Evolutionary conservation across 2,113 vertebrate genomes (phyloP), one percentile per base, ranked within the genome.

Genomic region (Chaetorhynchus papuensis): DNA sequence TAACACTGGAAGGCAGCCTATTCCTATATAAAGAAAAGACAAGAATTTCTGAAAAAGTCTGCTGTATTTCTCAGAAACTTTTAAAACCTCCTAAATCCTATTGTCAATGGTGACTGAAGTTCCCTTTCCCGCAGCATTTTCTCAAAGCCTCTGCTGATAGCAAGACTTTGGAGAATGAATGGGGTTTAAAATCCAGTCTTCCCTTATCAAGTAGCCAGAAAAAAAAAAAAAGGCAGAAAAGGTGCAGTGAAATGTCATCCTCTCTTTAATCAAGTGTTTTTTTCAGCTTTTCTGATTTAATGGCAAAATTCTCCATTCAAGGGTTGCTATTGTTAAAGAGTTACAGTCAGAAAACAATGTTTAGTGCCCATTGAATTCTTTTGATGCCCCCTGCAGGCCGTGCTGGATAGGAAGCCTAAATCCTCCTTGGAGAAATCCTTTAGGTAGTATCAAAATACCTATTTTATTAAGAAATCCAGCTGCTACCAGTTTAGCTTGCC

Each of bases 351-450:
- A 49, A 37, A 47, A 80, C 9, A 5, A 45, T 13, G 23, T 79
- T 80, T 42, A 16, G 37, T 3, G n/a, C 50, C 69, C 92, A 85
- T 11, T 11, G 72, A 96, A 52, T 96, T 97, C 94, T 97, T 97
- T 81, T 91, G 75, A 91, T 94, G 97, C 97, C 98, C 96, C 66
- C 98, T 98, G 93, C 96, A 97, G 98, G 97, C 60, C 65, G 37
- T 5, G 66, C 33, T 23, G 61, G 42, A n/a, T 59, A 83, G 47
- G 33, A 74, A 95, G 28, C 66, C 31, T 28, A 68, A 88, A 87
- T 50, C 13, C 41, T 71, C 7, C 1, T 18, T 3, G 7, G 16
- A 41, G 57, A 83, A 63, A 53, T 20, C 52, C 27, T 21, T 30
- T 4, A 44, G 15, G 27, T 41, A 50, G 2, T 26, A 26, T 27